These are phyloP conservation scores for Apantesis nais DNA, from an alignment of 2,888 invertebrate species.

Conservation along the genomic window DNA sequence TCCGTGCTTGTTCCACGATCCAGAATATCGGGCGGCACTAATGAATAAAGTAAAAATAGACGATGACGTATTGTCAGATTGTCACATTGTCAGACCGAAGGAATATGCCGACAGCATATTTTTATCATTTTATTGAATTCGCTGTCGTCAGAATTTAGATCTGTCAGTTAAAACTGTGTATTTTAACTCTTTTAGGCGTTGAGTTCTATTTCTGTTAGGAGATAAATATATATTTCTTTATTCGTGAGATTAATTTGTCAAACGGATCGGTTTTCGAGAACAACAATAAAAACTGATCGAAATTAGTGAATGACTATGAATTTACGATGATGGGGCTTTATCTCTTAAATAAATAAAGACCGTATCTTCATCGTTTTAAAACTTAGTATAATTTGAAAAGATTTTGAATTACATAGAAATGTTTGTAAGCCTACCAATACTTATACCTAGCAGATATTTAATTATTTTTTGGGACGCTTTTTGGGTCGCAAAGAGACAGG, in stretches of 20 bases:
- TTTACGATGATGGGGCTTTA: not conserved
- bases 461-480: too few relatives aligned
- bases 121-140: not conserved
- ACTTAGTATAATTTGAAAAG: not conserved
- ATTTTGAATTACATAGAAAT: too few relatives aligned
- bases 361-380: not conserved
- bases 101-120: not conserved
- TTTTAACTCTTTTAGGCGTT: not conserved
- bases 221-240: too few relatives aligned
- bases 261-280: not conserved
- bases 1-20: slow-evolving; percentile 94
- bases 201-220: not conserved
- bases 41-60: slow-evolving; percentile 25
- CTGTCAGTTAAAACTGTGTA: not conserved
- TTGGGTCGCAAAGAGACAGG: too few relatives aligned
- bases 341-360: too few relatives aligned
- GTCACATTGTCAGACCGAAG: slow-evolving; percentile 9
- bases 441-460: too few relatives aligned
- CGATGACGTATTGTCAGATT: slow-evolving; percentile 4
- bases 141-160: not conserved
- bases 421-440: too few relatives aligned
- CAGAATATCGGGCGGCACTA: slow-evolving; percentile 93
- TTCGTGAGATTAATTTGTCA: too few relatives aligned
- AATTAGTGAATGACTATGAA: not conserved
- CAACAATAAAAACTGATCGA: not conserved